These are phyloP conservation scores for Geotria australis DNA, from an alignment of 2,797 vertebrate genomes.

Conservation along the genomic window DNA sequence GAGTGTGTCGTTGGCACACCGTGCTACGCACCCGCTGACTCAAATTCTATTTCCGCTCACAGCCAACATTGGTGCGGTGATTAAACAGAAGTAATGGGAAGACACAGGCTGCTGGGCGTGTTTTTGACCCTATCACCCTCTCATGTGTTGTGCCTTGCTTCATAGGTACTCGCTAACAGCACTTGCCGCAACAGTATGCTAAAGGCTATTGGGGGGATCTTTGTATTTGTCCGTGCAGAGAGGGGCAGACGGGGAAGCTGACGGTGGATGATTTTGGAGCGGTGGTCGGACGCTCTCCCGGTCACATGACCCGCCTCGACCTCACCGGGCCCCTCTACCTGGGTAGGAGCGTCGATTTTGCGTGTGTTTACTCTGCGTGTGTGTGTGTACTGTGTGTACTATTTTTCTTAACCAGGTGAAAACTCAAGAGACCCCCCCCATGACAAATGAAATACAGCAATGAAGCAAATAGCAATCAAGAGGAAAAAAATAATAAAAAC, in stretches of 20 bases:
- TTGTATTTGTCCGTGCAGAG: conserved; percentile 16
- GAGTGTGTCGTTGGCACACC: too few species aligned
- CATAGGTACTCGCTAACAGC: neutral
- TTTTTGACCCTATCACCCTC: neutral
- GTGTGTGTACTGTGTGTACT: too few species aligned
- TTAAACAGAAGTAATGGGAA: too few species aligned
- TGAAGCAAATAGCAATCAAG: conserved; percentile 73
- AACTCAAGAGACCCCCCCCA: too few species aligned
- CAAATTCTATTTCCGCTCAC: too few species aligned
- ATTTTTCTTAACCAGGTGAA: too few species aligned
- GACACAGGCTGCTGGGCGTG: too few species aligned
- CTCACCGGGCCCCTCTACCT: conserved; percentile 56
- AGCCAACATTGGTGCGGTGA: too few species aligned
- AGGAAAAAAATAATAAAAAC: too few species aligned
- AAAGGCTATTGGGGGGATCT: neutral
- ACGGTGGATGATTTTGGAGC: conserved; percentile 83
- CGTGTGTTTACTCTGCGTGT: too few species aligned
- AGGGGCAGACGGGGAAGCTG: conserved; percentile 63
- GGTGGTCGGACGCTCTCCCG: conserved; percentile 49
- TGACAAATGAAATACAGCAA: too few species aligned
- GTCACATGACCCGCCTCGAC: conserved; percentile 77
- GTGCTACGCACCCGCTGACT: too few species aligned
- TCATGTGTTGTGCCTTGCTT: neutral
- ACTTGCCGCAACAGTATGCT: neutral
- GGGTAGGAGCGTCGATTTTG: conserved; percentile 16